These are phyloP conservation scores for Chroicocephalus ridibundus DNA, from an alignment of 2,113 vertebrate species.

Conservation along the genomic window DNA sequence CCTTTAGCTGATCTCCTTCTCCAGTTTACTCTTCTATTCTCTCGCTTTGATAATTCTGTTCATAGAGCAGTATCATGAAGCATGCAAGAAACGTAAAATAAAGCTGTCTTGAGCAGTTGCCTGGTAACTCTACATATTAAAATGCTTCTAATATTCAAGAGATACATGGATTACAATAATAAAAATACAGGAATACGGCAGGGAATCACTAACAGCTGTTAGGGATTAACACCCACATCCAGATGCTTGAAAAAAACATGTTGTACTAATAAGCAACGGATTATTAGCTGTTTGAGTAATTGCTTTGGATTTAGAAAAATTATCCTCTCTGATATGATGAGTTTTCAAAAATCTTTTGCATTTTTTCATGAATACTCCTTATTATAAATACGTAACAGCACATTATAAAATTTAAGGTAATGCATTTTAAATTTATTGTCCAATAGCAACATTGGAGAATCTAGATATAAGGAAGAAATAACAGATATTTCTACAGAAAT, in stretches of 20 bases:
- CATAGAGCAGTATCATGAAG: background rate
- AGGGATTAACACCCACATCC: constrained; percentile 37
- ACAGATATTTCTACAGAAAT: background rate
- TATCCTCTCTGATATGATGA: background rate
- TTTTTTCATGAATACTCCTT: background rate
- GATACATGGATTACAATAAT: constrained; percentile 15
- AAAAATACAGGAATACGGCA: constrained; percentile 16
- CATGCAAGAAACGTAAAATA: background rate
- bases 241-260: constrained; percentile 30
- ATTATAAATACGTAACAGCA: background rate
- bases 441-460: background rate
- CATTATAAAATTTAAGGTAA: background rate
- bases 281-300: constrained; percentile 32
- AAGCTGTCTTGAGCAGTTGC: constrained; percentile 35
- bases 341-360: background rate
- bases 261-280: constrained; percentile 15
- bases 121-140: constrained; percentile 33
- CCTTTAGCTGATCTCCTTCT: background rate
- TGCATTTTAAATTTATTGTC: background rate
- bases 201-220: constrained; percentile 49
- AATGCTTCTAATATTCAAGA: constrained; percentile 33
- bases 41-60: background rate
- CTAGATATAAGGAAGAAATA: background rate
- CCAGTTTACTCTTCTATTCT: background rate
- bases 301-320: background rate